A percentile compares a stretch with the other conserved stretches of the same genome.
These are phyloP conservation scores for Elaphurus davidianus DNA, from an alignment of 2,113 vertebrate genomes.

Conservation along the genomic window DNA sequence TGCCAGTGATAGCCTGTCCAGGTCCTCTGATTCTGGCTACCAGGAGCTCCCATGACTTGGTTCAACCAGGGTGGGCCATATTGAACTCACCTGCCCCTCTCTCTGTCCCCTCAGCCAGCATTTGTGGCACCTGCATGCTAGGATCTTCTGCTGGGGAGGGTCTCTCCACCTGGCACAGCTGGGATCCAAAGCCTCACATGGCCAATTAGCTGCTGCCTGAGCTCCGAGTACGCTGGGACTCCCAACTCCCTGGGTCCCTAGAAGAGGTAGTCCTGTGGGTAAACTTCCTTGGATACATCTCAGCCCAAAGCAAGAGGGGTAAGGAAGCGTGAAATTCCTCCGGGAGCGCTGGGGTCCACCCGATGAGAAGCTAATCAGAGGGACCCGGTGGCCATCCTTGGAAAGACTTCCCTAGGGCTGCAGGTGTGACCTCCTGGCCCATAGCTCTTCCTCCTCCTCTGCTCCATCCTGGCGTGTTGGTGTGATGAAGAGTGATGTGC, in stretches of 20 bases:
- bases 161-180: neutral
- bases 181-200: neutral
- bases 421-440: neutral
- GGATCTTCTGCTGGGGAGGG: neutral
- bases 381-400: neutral
- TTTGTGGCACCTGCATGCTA: neutral
- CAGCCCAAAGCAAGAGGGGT: neutral
- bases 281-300: neutral
- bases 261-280: neutral
- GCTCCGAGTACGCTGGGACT: neutral
- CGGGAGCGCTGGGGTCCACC: neutral
- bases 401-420: neutral
- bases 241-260: neutral
- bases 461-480: accelerated
- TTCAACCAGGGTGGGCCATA: neutral
- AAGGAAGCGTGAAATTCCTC: neutral
- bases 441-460: neutral
- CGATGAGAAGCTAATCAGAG: neutral
- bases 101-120: neutral
- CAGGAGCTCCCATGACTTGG: neutral
- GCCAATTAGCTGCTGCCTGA: neutral
- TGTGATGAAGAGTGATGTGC: neutral
- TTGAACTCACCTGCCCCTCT: neutral
- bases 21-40: neutral
- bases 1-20: neutral